Conservation (phyloP, 2,113 vertebrate genomes). For the Martes martes region DNA sequence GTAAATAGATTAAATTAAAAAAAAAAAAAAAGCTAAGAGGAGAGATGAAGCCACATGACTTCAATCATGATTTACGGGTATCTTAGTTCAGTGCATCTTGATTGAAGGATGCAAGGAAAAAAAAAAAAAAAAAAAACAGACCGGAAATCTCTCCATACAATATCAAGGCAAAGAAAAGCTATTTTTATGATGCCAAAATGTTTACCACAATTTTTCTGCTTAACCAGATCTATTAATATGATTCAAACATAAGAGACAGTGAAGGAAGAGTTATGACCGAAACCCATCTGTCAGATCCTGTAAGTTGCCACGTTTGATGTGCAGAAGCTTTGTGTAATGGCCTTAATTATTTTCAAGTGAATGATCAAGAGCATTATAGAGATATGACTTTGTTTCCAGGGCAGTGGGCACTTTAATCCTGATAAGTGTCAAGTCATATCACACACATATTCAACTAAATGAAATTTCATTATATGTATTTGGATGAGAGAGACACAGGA, state of each 20-base stretch:
- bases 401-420: neutral
- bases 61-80: neutral
- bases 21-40: neutral
- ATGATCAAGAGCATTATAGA: neutral
- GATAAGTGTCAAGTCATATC: neutral
- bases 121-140: neutral
- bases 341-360: neutral
- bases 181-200: constrained; percentile 2
- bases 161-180: neutral
- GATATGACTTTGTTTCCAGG: neutral
- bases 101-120: neutral
- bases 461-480: neutral
- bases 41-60: neutral
- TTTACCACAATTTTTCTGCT: neutral
- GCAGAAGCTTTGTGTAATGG: neutral
- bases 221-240: neutral
- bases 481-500: neutral
- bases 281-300: neutral
- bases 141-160: neutral
- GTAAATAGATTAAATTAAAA: neutral
- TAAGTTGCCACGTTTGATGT: neutral
- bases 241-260: neutral
- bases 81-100: neutral
- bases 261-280: neutral
- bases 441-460: neutral